Evolutionary conservation across 2,113 vertebrate species (phyloP).

Genomic region (Cyrtonyx montezumae): DNA sequence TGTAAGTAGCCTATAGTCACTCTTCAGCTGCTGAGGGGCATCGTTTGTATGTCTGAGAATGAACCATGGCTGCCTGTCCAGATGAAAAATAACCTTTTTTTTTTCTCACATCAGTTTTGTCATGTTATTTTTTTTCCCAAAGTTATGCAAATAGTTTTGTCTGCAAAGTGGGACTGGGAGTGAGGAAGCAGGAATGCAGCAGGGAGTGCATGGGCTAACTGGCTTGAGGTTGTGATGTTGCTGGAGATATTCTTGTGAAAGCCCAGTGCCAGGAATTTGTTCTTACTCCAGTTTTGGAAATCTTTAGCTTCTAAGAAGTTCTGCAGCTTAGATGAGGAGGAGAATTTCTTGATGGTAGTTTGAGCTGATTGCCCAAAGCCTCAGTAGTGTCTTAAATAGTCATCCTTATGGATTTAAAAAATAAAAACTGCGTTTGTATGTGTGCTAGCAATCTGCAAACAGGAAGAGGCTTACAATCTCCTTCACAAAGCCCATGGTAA

Average conservation of each 20-base stretch:
- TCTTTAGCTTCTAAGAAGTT: background rate
- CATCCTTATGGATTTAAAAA: background rate
- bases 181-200: background rate
- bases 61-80: background rate
- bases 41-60: background rate
- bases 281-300: background rate
- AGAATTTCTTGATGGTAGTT: background rate
- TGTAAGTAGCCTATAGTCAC: background rate
- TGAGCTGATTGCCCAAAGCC: background rate
- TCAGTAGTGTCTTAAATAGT: background rate
- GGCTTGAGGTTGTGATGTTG: background rate
- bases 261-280: background rate
- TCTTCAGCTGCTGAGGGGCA: background rate
- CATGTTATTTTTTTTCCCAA: background rate
- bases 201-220: background rate
- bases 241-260: background rate
- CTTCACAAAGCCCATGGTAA: background rate
- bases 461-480: background rate
- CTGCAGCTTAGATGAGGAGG: background rate
- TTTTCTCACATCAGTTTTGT: background rate
- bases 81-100: background rate
- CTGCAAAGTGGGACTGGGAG: background rate
- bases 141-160: background rate
- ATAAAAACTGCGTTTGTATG: background rate
- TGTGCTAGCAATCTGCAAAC: background rate